phyloP scores from a whole-genome alignment of 2,888 invertebrate genomes.

The Rotaria macrura region DNA sequence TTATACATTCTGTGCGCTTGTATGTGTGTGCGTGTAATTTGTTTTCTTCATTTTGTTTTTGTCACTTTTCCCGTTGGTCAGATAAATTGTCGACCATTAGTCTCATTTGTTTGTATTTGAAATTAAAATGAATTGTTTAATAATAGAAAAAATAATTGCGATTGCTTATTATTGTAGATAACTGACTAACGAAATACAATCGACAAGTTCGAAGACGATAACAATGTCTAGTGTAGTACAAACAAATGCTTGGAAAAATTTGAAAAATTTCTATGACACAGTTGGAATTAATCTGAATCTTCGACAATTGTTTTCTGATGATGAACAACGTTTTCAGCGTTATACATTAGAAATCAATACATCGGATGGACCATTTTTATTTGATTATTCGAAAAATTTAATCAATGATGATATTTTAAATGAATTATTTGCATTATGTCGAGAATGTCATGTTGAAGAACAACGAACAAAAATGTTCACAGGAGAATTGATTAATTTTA shows the following conservation, averaged over 20 bases:
- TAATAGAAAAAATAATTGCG: not conserved
- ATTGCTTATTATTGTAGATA: constrained; percentile 5
- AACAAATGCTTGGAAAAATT: constrained; percentile 64
- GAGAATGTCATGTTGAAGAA: constrained; percentile 67
- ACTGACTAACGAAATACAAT: not conserved
- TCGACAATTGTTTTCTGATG: constrained; percentile 67
- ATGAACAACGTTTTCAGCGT: constrained; percentile 71
- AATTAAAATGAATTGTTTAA: not conserved
- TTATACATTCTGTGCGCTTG: not conserved
- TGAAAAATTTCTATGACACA: constrained; percentile 64
- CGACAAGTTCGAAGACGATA: no score
- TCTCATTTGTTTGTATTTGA: not conserved
- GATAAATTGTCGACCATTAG: not conserved
- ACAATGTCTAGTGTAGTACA: constrained; percentile 51
- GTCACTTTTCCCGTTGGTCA: no score
- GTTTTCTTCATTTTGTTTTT: not conserved
- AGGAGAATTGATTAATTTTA: constrained; percentile 92
- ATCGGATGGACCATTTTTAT: constrained; percentile 76
- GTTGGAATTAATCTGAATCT: constrained; percentile 69
- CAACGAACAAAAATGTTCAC: constrained; percentile 79
- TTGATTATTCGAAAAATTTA: constrained; percentile 94
- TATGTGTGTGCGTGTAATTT: no score
- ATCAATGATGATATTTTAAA: constrained; percentile 66
- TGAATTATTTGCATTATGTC: constrained; percentile 67
- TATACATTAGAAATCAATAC: constrained; percentile 69